Conservation (phyloP, 2,888 invertebrate species). For the Noctua janthina region DNA sequence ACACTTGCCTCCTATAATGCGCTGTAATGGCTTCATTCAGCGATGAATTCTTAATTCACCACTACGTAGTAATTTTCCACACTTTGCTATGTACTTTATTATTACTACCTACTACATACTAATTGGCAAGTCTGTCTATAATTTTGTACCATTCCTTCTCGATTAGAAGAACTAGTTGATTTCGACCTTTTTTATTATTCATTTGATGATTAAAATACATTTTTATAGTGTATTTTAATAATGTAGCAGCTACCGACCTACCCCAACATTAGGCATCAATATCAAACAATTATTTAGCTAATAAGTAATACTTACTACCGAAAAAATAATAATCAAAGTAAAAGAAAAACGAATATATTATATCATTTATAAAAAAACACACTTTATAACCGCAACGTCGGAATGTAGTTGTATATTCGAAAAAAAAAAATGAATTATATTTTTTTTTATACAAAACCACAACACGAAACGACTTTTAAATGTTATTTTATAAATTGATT, state of each 20-base stretch:
- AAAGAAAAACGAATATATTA: neutral
- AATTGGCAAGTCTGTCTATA: neutral
- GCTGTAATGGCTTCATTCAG: conserved; percentile 50
- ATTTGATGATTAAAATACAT: neutral
- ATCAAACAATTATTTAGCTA: neutral
- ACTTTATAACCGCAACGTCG: neutral
- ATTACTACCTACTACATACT: conserved; percentile 5
- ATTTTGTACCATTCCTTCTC: neutral
- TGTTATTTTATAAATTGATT: no score
- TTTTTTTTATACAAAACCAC: no score
- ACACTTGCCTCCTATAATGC: conserved; percentile 27
- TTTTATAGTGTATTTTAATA: neutral
- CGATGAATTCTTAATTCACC: conserved; percentile 34
- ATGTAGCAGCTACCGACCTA: neutral
- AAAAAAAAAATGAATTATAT: no score
- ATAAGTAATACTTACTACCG: neutral
- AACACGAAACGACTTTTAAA: no score
- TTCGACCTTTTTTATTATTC: neutral
- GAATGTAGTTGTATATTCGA: conserved; percentile 13
- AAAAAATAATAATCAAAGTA: neutral
- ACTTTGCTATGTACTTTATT: conserved; percentile 10
- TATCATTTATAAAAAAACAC: neutral
- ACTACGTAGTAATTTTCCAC: conserved; percentile 30
- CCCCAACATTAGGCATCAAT: neutral
- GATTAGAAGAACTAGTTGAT: neutral